These are phyloP conservation scores for Temnothorax unifasciatus DNA, from an alignment of 2,888 invertebrate species.

Conservation along the genomic window DNA sequence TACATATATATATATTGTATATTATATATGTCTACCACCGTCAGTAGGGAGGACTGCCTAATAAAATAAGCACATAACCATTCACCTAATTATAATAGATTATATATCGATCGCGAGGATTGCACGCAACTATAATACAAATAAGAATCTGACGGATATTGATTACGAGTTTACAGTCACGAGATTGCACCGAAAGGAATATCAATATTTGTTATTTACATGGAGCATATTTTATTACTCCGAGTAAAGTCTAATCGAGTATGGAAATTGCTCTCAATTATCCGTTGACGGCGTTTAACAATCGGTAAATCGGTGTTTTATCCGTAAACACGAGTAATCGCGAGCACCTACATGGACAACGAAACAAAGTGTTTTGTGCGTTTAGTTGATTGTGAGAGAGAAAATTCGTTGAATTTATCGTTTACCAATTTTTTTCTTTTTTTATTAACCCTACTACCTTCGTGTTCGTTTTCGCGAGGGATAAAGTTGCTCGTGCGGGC, in stretches of 20 bases:
- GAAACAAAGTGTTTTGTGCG: background rate
- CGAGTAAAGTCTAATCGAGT: conserved; percentile 27
- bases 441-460: no score
- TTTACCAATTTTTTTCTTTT: background rate
- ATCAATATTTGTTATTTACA: conserved; percentile 46
- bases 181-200: conserved; percentile 1
- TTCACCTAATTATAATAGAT: background rate
- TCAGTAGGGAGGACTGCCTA: background rate
- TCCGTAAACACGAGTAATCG: background rate
- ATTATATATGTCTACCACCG: no score
- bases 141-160: conserved; percentile 28
- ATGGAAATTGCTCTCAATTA: conserved; percentile 29
- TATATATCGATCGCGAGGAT: background rate
- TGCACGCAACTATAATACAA: conserved; percentile 7
- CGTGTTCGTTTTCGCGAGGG: background rate
- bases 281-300: background rate
- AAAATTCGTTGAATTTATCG: background rate
- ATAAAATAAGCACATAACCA: conserved; percentile 1
- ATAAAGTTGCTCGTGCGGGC: background rate
- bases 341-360: no score
- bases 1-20: no score
- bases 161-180: conserved; percentile 32
- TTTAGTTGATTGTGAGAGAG: background rate
- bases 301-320: conserved; percentile 6
- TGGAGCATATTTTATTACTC: conserved; percentile 15